phyloP scores from a whole-genome alignment of 2,113 vertebrate genomes.

The Theristicus caerulescens region DNA sequence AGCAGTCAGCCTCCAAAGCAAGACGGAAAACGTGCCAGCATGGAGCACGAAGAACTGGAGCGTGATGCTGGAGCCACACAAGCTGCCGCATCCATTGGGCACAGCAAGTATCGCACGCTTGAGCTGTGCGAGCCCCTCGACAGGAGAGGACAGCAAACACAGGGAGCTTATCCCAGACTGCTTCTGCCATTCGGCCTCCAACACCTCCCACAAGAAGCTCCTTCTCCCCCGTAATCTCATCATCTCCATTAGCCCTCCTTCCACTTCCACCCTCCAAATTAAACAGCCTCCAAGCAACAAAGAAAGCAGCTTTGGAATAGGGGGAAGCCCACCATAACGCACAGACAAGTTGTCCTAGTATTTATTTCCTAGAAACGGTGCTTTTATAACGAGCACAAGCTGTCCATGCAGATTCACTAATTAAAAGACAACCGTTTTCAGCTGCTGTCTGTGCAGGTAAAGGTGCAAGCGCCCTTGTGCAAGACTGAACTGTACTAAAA shows the following conservation, averaged over 20 bases:
- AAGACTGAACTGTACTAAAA: too few relatives aligned
- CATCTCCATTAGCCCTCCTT: neutral
- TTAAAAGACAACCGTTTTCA: accelerated
- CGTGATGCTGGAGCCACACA: neutral
- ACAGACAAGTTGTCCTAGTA: accelerated
- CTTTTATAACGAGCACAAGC: neutral
- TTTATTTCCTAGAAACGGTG: neutral
- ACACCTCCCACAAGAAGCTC: neutral
- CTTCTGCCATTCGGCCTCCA: neutral
- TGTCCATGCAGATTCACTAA: neutral
- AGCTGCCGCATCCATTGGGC: neutral
- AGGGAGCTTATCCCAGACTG: neutral
- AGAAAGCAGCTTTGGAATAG: accelerated
- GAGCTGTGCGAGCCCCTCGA: neutral
- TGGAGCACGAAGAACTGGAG: accelerated
- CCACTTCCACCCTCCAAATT: neutral
- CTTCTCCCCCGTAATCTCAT: neutral
- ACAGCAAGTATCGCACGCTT: accelerated
- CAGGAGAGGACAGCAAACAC: accelerated
- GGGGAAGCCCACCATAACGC: too few relatives aligned
- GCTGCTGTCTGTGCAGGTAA: neutral
- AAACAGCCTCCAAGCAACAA: neutral
- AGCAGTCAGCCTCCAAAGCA: neutral
- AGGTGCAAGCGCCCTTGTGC: neutral
- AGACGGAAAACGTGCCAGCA: neutral